phyloP scores from a whole-genome alignment of 2,797 vertebrate genomes.

The Numenius phaeopus region DNA sequence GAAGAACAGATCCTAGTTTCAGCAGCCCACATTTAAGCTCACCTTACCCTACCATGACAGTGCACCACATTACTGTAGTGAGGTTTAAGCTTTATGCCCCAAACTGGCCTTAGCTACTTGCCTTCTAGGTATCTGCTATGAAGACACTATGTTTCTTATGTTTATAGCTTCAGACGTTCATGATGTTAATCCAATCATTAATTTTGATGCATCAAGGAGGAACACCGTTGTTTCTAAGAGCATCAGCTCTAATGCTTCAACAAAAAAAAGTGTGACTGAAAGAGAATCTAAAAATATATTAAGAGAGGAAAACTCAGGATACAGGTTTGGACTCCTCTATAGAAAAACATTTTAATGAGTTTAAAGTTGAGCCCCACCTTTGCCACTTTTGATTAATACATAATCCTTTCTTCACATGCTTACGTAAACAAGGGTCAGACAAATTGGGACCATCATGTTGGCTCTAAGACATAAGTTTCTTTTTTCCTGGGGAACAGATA shows the following conservation, averaged over 20 bases:
- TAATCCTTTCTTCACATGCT: neutral
- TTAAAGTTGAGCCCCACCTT: accelerated
- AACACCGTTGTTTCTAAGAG: neutral
- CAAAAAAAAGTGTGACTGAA: neutral
- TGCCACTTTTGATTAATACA: neutral
- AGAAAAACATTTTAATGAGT: neutral
- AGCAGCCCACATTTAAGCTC: neutral
- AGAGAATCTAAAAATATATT: neutral
- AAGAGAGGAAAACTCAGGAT: neutral
- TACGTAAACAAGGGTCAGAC: neutral
- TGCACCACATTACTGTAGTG: neutral
- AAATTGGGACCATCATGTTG: neutral
- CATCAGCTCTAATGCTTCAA: neutral
- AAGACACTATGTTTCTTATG: neutral
- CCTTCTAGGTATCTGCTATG: neutral
- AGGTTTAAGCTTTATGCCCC: neutral
- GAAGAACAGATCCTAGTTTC: neutral
- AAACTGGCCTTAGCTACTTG: neutral
- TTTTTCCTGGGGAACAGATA: neutral
- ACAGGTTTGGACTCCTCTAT: neutral
- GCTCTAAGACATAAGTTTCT: neutral
- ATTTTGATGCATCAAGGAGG: neutral
- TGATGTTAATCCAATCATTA: neutral
- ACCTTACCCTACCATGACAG: neutral
- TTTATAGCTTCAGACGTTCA: neutral